Base-by-base conservation (phyloP, 2,888 invertebrate genomes). In the Netelia fuscicornis region DNA sequence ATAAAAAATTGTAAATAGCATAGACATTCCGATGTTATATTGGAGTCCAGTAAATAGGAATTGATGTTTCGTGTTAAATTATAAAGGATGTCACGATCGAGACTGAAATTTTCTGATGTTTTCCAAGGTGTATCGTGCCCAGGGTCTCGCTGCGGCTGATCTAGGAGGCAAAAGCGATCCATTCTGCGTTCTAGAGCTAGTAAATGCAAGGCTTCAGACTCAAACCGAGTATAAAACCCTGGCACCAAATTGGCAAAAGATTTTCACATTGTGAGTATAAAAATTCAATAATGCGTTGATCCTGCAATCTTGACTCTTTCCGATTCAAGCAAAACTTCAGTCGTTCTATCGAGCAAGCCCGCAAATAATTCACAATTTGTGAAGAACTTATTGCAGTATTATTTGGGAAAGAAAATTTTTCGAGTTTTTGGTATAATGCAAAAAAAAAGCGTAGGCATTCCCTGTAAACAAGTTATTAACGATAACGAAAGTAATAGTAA, bases 171-270 rank as follows among this genome's bases (percentile, higher is more conserved):
- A 99, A 93, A 99, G 99, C 67, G 99, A 99, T 94, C 99, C 99
- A 0, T 99, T 99, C 94, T 99, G 99, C 94, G 99, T 99, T 0
- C 94, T 99, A 23, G 99, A 99, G 93, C 95, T 99, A 86, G 98
- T 98, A 13, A 99, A 99, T 93, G 96, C 98, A 0, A 96, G 99
- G 72, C 95, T 99, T 52, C 99, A 99, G 94, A 99, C 99, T 0
- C 99, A 99, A 93, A 99, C 99, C 0, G 99, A 99, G 94, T 99
- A 99, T 94, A 99, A 99, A 94, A 99, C 99, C 0, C 94, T 99
- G 25, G 95, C 97, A 76, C 99, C 99, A 0, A 98, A 97, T 88
- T 99, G 99, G 99, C 98, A 99, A 95, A 99, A 99, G 94, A 98
- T 99, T 88, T 99, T 99, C 93, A 98, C 98, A 64, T 99, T 99